Conservation (phyloP, 1,140 invertebrate genomes). For the Eurosta solidaginis region DNA sequence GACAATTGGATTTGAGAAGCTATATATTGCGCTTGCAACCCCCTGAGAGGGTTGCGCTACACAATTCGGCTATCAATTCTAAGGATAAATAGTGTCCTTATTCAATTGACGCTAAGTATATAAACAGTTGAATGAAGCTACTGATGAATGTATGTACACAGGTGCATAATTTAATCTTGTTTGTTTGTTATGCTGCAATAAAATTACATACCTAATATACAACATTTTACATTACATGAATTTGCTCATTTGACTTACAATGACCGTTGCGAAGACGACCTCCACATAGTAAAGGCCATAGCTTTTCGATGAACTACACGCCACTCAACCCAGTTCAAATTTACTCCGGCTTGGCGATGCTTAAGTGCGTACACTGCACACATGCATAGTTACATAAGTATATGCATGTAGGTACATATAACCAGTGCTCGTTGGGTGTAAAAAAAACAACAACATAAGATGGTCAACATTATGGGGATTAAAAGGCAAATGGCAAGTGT, state of each 20-base stretch:
- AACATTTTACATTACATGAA: slow-evolving; percentile 18
- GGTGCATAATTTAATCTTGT: neutral
- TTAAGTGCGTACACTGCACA: neutral
- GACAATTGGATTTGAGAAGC: no score
- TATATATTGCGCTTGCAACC: no score
- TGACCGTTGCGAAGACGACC: neutral
- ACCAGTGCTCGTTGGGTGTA: neutral
- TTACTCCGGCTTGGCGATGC: neutral
- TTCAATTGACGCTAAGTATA: no score
- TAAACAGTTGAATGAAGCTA: no score
- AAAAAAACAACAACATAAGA: neutral
- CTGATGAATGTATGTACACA: neutral
- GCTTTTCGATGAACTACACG: neutral
- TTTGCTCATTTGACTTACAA: neutral
- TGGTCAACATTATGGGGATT: neutral
- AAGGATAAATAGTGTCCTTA: no score
- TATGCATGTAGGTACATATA: neutral
- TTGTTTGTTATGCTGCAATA: neutral
- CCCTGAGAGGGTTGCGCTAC: no score
- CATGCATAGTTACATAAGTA: neutral
- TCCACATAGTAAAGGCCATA: neutral
- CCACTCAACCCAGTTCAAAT: slow-evolving; percentile 5
- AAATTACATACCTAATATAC: neutral
- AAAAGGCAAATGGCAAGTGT: neutral
- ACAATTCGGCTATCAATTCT: no score